A percentile compares a stretch with the other conserved stretches of the same genome.
Conservation (phyloP, 2,888 invertebrate species). For the Dinocampus coccinellae region DNA sequence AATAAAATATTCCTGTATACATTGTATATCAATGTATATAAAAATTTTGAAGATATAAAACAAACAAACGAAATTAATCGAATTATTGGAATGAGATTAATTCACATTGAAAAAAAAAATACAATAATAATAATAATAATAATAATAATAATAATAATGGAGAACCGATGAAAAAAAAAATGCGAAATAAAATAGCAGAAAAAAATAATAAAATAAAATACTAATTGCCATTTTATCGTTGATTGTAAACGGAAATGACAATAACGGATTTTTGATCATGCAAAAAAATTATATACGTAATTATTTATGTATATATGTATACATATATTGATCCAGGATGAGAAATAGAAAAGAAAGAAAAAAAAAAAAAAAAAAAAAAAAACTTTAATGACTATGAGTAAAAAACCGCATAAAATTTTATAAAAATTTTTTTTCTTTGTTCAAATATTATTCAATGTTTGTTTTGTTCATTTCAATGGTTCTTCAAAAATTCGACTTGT, state of each 20-base stretch:
- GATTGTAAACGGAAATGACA: slow-evolving; percentile 44
- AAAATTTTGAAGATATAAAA: slow-evolving; percentile 26
- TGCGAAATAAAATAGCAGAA: slow-evolving; percentile 5
- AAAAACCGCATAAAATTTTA: slow-evolving; percentile 29
- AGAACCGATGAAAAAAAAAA: slow-evolving; percentile 1
- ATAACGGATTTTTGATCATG: slow-evolving; percentile 57
- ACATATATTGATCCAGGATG: slow-evolving; percentile 18
- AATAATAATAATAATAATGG: too few species aligned
- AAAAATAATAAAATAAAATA: slow-evolving; percentile 34
- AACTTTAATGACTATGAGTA: not conserved
- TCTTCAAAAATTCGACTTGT: too few species aligned
- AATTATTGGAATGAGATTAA: slow-evolving; percentile 23
- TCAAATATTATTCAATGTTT: slow-evolving; percentile 15
- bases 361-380: slow-evolving; percentile 30
- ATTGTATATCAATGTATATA: too few species aligned
- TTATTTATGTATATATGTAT: slow-evolving; percentile 9
- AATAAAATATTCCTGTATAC: too few species aligned
- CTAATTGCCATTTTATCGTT: slow-evolving; percentile 36
- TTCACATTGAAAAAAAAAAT: slow-evolving; percentile 15
- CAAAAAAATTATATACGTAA: slow-evolving; percentile 9
- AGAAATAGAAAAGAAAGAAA: slow-evolving; percentile 27
- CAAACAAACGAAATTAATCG: slow-evolving; percentile 22
- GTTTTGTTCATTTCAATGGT: too few species aligned
- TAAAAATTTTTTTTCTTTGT: slow-evolving; percentile 32
- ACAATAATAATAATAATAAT: too few species aligned